A percentile compares a stretch with the other conserved stretches of the same genome.
These are phyloP conservation scores for Macrosoma leucophasiata DNA, from an alignment of 2,888 invertebrate genomes.

Conservation along the genomic window DNA sequence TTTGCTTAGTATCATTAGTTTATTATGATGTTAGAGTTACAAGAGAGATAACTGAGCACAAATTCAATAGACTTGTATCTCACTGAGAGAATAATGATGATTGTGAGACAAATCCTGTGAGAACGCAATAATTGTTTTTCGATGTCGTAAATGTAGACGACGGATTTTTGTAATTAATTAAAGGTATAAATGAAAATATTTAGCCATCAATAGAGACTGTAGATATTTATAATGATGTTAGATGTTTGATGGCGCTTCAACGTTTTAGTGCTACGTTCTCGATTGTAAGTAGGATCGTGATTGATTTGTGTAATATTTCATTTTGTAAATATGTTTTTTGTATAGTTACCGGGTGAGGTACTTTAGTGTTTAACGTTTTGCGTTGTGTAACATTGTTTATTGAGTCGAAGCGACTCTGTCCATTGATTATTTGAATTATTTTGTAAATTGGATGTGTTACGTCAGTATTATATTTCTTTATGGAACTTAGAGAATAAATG, in stretches of 20 bases:
- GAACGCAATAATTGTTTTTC: too few relatives aligned
- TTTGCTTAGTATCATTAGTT: too few relatives aligned
- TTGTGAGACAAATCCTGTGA: too few relatives aligned
- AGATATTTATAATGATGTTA: slow-evolving; percentile 67
- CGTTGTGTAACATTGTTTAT: slow-evolving; percentile 10
- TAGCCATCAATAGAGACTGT: slow-evolving; percentile 62
- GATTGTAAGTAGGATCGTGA: slow-evolving; percentile 18
- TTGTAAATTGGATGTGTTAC: slow-evolving; percentile 15
- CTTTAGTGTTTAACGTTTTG: slow-evolving; percentile 13
- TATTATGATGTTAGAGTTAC: too few relatives aligned
- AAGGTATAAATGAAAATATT: slow-evolving; percentile 33
- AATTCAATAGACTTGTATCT: too few relatives aligned
- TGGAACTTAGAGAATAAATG: slow-evolving; percentile 2
- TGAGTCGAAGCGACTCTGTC: slow-evolving; percentile 12
- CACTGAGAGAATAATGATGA: too few relatives aligned
- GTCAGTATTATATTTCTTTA: slow-evolving; percentile 24
- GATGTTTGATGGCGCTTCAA: slow-evolving; percentile 50
- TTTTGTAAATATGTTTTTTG: slow-evolving; percentile 48
- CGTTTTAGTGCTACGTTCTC: slow-evolving; percentile 8
- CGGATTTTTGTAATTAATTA: slow-evolving; percentile 17
- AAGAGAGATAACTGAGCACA: too few relatives aligned
- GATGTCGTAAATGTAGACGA: too few relatives aligned
- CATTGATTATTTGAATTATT: slow-evolving; percentile 16
- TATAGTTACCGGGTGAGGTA: slow-evolving; percentile 16
- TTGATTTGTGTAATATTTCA: slow-evolving; percentile 30